A percentile compares a stretch with the other conserved stretches of the same genome.
Evolutionary conservation across 1,140 invertebrate genomes (phyloP).

Genomic region (Hycleus cichorii): DNA sequence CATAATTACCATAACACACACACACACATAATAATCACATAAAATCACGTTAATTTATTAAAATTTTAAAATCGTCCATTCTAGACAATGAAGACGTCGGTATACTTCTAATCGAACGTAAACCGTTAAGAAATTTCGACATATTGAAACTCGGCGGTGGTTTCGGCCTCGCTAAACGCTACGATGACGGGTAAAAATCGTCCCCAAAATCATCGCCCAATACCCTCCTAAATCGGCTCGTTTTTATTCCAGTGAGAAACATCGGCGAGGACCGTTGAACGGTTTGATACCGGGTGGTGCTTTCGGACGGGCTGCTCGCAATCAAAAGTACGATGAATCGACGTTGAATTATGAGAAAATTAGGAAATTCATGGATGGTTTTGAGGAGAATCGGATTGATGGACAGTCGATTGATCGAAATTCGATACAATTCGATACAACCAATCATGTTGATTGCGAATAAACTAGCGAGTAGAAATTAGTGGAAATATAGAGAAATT

Average conservation of each 20-base stretch:
- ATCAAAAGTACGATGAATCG: neutral
- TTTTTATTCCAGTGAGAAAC: neutral
- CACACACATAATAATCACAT: too few relatives aligned
- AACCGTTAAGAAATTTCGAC: constrained; percentile 2
- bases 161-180: constrained; percentile 2
- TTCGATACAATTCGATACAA: too few relatives aligned
- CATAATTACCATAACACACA: neutral
- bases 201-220: neutral
- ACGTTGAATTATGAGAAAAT: neutral
- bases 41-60: too few relatives aligned
- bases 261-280: constrained; percentile 4
- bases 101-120: neutral
- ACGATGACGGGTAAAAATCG: neutral
- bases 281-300: constrained; percentile 9
- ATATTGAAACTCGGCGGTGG: constrained; percentile 5
- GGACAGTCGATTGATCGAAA: too few relatives aligned
- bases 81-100: neutral
- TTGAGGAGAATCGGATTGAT: too few relatives aligned
- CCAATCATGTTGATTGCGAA: too few relatives aligned
- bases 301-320: constrained; percentile 3
- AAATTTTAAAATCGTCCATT: too few relatives aligned
- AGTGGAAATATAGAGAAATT: too few relatives aligned
- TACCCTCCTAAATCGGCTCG: neutral
- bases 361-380: too few relatives aligned
- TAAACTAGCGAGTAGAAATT: too few relatives aligned